Conservation (phyloP, 1,140 invertebrate species). For the Metaphire vulgaris region DNA sequence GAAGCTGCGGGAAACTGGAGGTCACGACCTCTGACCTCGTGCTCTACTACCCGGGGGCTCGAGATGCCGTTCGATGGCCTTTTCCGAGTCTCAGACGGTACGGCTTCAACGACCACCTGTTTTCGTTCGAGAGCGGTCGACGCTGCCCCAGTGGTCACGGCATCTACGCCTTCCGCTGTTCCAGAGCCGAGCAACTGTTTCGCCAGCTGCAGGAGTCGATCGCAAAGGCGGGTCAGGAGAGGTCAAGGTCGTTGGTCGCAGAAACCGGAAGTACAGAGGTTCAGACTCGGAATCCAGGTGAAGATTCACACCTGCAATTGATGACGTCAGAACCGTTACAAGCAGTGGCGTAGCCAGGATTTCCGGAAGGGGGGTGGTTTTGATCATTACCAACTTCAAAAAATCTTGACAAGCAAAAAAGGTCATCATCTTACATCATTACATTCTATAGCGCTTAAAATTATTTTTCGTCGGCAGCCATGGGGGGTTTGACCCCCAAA, state of each 20-base stretch:
- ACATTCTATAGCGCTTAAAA: too few species aligned
- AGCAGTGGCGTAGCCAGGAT: too few species aligned
- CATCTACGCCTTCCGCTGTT: background rate
- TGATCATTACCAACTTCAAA: too few species aligned
- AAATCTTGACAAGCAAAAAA: too few species aligned
- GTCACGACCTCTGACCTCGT: constrained; percentile 78
- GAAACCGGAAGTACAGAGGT: too few species aligned
- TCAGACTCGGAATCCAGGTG: too few species aligned
- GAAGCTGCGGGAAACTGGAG: constrained; percentile 73
- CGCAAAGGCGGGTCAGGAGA: background rate
- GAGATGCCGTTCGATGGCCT: background rate
- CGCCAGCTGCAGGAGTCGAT: background rate
- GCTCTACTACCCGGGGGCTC: constrained; percentile 66
- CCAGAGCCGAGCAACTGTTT: background rate
- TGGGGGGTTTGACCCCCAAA: too few species aligned
- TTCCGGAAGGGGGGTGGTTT: too few species aligned
- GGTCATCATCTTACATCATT: too few species aligned
- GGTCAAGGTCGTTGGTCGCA: background rate
- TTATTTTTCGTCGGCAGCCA: too few species aligned
- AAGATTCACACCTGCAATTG: too few species aligned
- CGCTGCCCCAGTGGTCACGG: background rate
- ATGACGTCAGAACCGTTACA: too few species aligned
- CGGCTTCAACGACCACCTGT: background rate
- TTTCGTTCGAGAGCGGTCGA: background rate
- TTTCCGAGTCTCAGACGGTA: background rate